Conservation (phyloP, 2,888 invertebrate genomes). For the Thecophora atra region DNA sequence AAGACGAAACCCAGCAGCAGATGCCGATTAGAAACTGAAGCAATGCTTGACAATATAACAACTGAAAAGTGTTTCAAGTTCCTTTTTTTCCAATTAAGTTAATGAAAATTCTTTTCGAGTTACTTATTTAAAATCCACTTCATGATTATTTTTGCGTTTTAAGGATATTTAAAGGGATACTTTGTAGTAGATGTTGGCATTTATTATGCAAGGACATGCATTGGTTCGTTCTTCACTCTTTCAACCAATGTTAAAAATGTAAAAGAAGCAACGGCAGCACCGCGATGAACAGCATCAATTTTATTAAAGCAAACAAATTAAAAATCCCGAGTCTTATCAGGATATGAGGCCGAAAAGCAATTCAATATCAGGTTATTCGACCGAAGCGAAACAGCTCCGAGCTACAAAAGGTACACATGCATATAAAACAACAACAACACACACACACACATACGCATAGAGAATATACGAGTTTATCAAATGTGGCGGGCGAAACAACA, state of each 20-base stretch:
- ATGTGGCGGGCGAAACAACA: slow-evolving; percentile 10
- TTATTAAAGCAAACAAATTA: background rate
- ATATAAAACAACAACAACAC: slow-evolving; percentile 1
- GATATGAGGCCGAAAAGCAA: background rate
- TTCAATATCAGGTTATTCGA: slow-evolving; percentile 17
- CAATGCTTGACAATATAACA: no score
- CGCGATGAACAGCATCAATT: slow-evolving; percentile 5
- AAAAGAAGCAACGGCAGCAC: slow-evolving; percentile 23
- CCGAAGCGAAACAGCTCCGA: background rate
- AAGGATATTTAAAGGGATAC: no score
- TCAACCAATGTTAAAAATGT: background rate
- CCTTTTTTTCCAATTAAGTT: no score
- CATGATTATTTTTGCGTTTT: no score
- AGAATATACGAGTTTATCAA: background rate
- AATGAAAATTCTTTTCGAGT: no score
- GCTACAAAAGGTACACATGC: no score
- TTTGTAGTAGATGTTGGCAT: no score
- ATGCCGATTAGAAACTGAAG: no score
- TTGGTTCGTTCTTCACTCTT: background rate
- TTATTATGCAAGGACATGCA: background rate
- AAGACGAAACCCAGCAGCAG: no score
- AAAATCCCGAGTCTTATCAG: background rate
- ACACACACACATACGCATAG: background rate
- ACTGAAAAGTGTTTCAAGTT: no score
- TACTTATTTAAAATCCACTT: no score